A percentile compares a stretch with the other conserved stretches of the same genome.
Conservation (phyloP, 2,888 invertebrate species). For the Lampropteryx suffumata region DNA sequence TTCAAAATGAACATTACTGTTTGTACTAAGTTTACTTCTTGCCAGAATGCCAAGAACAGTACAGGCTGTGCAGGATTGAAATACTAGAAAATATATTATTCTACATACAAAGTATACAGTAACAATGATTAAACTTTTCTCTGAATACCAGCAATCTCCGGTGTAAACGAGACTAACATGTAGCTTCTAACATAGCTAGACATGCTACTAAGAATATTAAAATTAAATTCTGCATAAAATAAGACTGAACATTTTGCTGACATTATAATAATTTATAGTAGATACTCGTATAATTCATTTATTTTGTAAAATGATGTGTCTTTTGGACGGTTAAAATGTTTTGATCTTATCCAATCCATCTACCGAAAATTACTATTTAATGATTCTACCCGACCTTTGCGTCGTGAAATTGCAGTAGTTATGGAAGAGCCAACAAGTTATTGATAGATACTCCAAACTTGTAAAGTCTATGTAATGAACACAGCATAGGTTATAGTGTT, state of each 20-base stretch:
- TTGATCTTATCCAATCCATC: too few relatives aligned
- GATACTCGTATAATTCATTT: too few relatives aligned
- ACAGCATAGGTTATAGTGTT: too few relatives aligned
- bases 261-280: background rate
- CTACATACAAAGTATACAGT: constrained; percentile 24
- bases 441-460: too few relatives aligned
- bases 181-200: constrained; percentile 12
- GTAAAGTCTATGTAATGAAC: too few relatives aligned
- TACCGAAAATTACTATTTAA: background rate
- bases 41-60: background rate
- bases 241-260: constrained; percentile 28
- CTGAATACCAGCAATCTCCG: constrained; percentile 10
- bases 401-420: constrained; percentile 17
- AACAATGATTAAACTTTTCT: constrained; percentile 19
- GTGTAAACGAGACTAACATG: background rate
- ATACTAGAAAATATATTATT: constrained; percentile 31
- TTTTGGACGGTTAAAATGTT: too few relatives aligned
- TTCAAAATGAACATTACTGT: constrained; percentile 37
- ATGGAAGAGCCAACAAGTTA: background rate
- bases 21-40: constrained; percentile 55
- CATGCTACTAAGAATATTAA: constrained; percentile 20
- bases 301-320: too few relatives aligned
- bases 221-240: constrained; percentile 19
- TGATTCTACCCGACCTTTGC: constrained; percentile 1
- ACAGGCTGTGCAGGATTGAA: constrained; percentile 6